phyloP scores from a whole-genome alignment of 2,888 invertebrate species.

The Drosophila longiperda region DNA sequence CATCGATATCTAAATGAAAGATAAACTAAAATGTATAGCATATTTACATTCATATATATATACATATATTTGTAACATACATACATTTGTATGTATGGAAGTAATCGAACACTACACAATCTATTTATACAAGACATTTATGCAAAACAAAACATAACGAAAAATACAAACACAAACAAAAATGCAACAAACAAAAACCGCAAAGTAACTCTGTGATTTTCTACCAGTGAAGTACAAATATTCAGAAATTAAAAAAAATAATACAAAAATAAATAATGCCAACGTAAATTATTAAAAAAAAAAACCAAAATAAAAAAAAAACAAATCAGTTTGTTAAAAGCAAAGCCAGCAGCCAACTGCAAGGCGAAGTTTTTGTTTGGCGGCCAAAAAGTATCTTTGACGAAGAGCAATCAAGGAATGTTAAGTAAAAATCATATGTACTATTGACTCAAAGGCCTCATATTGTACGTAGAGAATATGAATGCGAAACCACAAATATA shows the following conservation, averaged over 20 bases:
- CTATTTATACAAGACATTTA: conserved; percentile 51
- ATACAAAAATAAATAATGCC: conserved; percentile 24
- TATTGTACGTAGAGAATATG: conserved; percentile 32
- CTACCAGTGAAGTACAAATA: conserved; percentile 86
- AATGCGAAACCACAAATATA: conserved; percentile 11
- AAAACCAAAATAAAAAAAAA: conserved; percentile 21
- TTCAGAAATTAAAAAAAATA: conserved; percentile 66
- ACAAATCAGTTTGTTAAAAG: conserved; percentile 28
- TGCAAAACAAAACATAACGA: conserved; percentile 40
- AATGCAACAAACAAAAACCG: conserved; percentile 57
- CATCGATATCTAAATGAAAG: conserved; percentile 22
- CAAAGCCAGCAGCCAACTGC: conserved; percentile 24
- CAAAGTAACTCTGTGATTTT: conserved; percentile 85
- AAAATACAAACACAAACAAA: conserved; percentile 17
- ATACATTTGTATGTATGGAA: conserved; percentile 31
- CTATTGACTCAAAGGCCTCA: conserved; percentile 13
- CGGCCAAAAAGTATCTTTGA: conserved; percentile 25
- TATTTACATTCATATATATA: conserved; percentile 27
- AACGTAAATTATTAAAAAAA: conserved; percentile 27
- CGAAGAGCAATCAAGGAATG: conserved; percentile 15
- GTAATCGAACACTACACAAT: conserved; percentile 32
- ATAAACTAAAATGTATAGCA: conserved; percentile 7
- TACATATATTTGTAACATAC: conserved; percentile 33
- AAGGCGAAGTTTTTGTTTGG: conserved; percentile 43
- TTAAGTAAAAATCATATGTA: conserved; percentile 6